Base-by-base conservation (phyloP, 2,888 invertebrate genomes). In the Ochropacha duplaris region DNA sequence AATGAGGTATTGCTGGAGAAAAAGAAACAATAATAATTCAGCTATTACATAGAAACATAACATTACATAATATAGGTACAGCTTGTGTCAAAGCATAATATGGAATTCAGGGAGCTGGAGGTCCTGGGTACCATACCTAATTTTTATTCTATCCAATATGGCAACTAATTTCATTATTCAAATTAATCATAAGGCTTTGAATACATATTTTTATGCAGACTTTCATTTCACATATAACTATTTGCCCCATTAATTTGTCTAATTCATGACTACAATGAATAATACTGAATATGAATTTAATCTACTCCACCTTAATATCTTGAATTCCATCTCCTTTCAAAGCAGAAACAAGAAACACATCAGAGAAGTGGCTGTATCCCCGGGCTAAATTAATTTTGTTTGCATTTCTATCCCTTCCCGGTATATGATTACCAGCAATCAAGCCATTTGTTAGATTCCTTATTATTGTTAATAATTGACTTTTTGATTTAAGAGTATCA, bases 291-390 rank as follows among this genome's bases (percentile, higher is more conserved):
- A 39, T 39, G 16, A 39, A 4, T 36, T 39, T 2, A 11, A 31
- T 39, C 16, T 16, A 16, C 16, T 39, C 16, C 76, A 96, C 96
- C 90, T 95, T 94, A 28, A 98, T 89, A 71, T 95, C 95, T 31
- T 93, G 88, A 1, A 97, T 87, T 1, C 98, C 98, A 86, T 95
- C 95, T 22, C 96, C 96, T 57, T 94, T 95, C 26, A 98, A 81
- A 0, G 98, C 96, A 9, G 99, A 99, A n/a, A 98, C 94, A 93
- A 99, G 95, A 81, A 99, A 99, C 11, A 99, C 96, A 79, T 97
- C 95, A 26, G 95, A 94, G 86, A 99, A 99, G 67, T 96, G 71
- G 64, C 84, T 86, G 57, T 86, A 92, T 16, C 93, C 92, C 55
- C 57, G 81, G 19, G 74, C 68, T 56, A 66, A 57, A 57, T 66